Evolutionary conservation across 2,888 invertebrate species (phyloP), one percentile per base, ranked within the genome.

Genomic region (Seladonia tumulorum): DNA sequence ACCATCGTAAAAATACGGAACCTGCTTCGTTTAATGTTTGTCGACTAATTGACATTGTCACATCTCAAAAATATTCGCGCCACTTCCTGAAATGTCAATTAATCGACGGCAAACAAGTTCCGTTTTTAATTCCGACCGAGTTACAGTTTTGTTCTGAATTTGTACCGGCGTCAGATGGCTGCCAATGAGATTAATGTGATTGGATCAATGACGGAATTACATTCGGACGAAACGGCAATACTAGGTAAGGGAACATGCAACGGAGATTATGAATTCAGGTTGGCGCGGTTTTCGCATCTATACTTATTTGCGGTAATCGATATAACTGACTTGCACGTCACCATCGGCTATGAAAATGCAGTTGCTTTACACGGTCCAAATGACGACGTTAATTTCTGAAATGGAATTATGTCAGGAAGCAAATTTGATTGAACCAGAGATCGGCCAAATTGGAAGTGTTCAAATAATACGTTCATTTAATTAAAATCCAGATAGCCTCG

Each of bases 251-350:
- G 53, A 80, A 71, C 77, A 14, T 35, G 22, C 29, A 47, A 63
- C 18, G 47, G 57, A 42, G 25, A 81, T 29, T 77, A 39, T 45
- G 45, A 60, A 39, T 47, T 77, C 68, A 22, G 25, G 25, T 39
- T 47, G 29, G 22, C 8, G 45, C 16, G 49, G 53, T 42, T 18
- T 49, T 49, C 49, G 39, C 49, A 5, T 2, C 57, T 5, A n/a
- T 78, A 72, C 57, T 45, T n/a, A 60, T 73, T 73, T 25, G 10
- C 4, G 42, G 22, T 75, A 42, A 68, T 80, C 66, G 7, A 80
- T 75, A 47, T 53, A 47, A 42, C 8, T 53, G 35, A n/a, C 47
- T 74, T 8, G n/a, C 22, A 2, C 22, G 47, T 25, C 60, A 22
- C 47, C 10, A 18, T 18, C 35, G 18, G 1, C 66, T 8, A 18